These are phyloP conservation scores for Hippasteria phrygiana DNA, from an alignment of 53 echinoderm and acorn worm species.

Conservation along the genomic window DNA sequence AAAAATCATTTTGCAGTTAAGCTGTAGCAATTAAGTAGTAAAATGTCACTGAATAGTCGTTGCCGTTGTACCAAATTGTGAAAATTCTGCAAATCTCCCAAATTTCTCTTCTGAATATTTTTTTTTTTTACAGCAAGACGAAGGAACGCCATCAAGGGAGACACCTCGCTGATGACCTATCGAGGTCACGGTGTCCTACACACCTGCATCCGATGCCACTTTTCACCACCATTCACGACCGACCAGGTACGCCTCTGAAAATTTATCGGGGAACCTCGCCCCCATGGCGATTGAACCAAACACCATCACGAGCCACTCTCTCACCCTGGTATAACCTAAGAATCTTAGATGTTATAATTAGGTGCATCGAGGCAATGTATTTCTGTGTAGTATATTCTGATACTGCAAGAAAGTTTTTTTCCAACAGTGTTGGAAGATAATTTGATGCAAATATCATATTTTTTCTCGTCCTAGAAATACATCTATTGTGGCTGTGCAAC, in stretches of 20 bases:
- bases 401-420: no score
- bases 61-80: no score
- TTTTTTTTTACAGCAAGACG: slow-evolving; percentile 70
- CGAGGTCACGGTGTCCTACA: slow-evolving; percentile 95
- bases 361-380: no score
- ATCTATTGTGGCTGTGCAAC: slow-evolving; percentile 93
- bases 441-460: not conserved
- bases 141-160: slow-evolving; percentile 73
- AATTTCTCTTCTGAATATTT: not conserved
- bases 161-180: slow-evolving; percentile 95
- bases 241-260: slow-evolving; percentile 93
- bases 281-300: no score
- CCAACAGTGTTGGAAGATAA: not conserved
- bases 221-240: slow-evolving; percentile 88
- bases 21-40: no score
- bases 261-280: no score
- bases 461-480: slow-evolving; percentile 76
- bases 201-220: slow-evolving; percentile 82
- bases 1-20: no score
- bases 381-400: no score
- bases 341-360: no score
- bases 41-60: no score
- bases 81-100: not conserved
- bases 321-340: no score
- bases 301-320: no score